Conservation (phyloP, 2,113 vertebrate genomes). For the Centrocercus urophasianus region DNA sequence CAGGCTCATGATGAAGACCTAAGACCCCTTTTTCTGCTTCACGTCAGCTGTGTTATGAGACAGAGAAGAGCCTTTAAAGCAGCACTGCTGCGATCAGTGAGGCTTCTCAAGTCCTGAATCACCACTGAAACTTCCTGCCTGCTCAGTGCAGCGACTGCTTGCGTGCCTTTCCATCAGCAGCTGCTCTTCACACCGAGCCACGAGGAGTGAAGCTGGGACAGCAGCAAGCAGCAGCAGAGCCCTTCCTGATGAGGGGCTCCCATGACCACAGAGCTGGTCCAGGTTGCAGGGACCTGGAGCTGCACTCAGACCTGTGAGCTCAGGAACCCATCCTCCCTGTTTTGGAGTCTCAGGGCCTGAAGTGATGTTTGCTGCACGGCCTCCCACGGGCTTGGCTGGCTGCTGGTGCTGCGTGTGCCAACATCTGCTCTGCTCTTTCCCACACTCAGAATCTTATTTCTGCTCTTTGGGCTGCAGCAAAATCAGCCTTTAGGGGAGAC, state of each 20-base stretch:
- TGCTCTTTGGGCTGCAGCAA: background rate
- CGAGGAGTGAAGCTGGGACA: background rate
- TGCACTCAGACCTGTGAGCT: background rate
- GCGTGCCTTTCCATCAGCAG: background rate
- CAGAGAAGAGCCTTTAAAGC: background rate
- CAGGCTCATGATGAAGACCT: background rate
- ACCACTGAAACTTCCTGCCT: background rate
- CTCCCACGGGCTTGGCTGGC: background rate
- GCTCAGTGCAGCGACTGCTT: rapidly evolving
- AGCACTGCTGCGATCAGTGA: rapidly evolving
- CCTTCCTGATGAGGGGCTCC: background rate
- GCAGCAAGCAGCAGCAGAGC: background rate
- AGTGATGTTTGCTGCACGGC: background rate
- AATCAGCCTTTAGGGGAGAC: background rate
- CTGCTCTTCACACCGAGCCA: background rate
- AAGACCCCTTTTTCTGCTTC: background rate
- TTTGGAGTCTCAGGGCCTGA: no score
- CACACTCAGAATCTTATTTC: background rate
- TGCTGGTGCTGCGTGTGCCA: background rate
- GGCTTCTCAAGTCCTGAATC: background rate
- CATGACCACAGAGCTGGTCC: background rate
- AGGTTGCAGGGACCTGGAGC: background rate
- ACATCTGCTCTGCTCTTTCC: slow-evolving; percentile 9
- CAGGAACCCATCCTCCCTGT: background rate
- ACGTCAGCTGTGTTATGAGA: background rate